These are phyloP conservation scores for Xanthorhoe designata DNA, from an alignment of 2,888 invertebrate species.

Conservation along the genomic window DNA sequence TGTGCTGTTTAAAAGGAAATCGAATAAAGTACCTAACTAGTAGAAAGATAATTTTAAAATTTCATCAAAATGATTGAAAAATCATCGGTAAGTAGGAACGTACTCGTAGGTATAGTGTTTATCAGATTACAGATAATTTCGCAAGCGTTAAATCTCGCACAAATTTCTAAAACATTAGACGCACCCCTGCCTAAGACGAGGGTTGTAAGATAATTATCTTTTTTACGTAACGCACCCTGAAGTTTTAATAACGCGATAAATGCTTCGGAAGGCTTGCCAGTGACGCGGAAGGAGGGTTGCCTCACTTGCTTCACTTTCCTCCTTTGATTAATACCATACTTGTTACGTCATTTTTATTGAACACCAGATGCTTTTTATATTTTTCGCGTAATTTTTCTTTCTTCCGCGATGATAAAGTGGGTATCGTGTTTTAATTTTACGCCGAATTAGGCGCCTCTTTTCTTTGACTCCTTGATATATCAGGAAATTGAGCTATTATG, in stretches of 20 bases:
- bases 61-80: not conserved
- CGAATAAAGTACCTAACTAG: too few species aligned
- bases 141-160: slow-evolving; percentile 21
- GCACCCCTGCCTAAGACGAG: slow-evolving; percentile 78
- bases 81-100: slow-evolving; percentile 12
- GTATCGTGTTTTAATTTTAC: slow-evolving; percentile 76
- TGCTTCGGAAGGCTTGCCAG: slow-evolving; percentile 82
- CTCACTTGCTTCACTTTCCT: slow-evolving; percentile 34
- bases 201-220: slow-evolving; percentile 85
- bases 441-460: slow-evolving; percentile 70
- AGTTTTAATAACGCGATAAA: slow-evolving; percentile 84
- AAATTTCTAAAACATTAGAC: slow-evolving; percentile 31
- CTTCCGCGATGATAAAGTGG: slow-evolving; percentile 56
- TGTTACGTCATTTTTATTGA: slow-evolving; percentile 70
- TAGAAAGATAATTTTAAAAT: too few species aligned
- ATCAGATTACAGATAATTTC: slow-evolving; percentile 2
- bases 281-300: slow-evolving; percentile 71
- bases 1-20: too few species aligned
- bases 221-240: slow-evolving; percentile 79
- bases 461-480: slow-evolving; percentile 54
- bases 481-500: too few species aligned
- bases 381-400: slow-evolving; percentile 68
- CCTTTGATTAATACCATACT: slow-evolving; percentile 73
- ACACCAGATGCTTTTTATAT: slow-evolving; percentile 81
- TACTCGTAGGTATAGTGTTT: too few species aligned